Evolutionary conservation across 2,888 invertebrate species (phyloP).

Genomic region (Dicyrtoma fusca): DNA sequence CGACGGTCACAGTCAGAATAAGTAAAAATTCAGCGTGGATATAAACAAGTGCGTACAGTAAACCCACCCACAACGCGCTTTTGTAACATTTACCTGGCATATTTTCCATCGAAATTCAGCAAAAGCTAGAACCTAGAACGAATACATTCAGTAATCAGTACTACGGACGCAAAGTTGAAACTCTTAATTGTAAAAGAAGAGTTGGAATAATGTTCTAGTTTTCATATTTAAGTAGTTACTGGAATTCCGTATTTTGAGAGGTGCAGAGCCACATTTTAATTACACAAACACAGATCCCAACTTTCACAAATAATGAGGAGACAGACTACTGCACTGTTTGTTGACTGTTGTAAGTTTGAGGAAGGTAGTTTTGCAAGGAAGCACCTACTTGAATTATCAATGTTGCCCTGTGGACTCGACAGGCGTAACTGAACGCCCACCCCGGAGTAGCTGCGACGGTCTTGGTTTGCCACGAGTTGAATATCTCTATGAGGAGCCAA

Average conservation of each 20-base stretch:
- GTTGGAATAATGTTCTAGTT: background rate
- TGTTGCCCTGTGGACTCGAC: background rate
- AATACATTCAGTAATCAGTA: no score
- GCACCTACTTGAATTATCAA: background rate
- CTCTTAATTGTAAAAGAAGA: no score
- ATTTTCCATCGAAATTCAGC: constrained; percentile 21
- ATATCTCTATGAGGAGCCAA: no score
- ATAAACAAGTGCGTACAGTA: no score
- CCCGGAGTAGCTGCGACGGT: no score
- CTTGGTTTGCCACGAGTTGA: no score
- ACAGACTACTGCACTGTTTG: background rate
- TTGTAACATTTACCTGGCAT: constrained; percentile 15
- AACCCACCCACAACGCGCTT: no score
- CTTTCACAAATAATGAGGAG: background rate
- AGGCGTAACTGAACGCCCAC: background rate
- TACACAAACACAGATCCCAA: background rate
- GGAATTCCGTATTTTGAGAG: background rate
- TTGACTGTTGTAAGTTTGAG: no score
- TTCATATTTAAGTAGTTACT: background rate
- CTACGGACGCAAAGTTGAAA: background rate
- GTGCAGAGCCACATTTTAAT: background rate
- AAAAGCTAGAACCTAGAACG: background rate
- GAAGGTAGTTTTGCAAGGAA: background rate
- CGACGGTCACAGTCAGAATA: background rate
- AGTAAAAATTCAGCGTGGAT: no score